Base-by-base conservation (phyloP, 2,113 vertebrate species). In the Phaetusa simplex region DNA sequence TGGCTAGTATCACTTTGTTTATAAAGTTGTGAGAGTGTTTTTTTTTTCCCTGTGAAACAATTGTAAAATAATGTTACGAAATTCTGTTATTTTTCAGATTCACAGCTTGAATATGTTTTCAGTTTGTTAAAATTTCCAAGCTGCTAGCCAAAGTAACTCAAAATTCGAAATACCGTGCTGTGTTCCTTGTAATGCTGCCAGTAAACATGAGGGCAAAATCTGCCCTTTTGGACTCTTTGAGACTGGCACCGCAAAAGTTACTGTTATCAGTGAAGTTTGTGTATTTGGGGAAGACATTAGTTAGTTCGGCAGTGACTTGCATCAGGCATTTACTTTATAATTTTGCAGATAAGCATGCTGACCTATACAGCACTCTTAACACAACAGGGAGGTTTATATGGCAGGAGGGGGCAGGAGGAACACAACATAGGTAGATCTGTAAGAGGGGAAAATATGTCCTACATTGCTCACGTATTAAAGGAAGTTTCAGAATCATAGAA, bases 71-170 rank as follows among this genome's bases (percentile, higher is more conserved):
- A 38, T 27, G 53, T 91, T 95, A 95, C 20, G 73, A 96, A 97
- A 97, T 95, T 95, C 67, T 65, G 86, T 92, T 95, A 82, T 93
- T 95, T 97, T 95, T 92, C 88, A 72, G 80, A 81, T 66, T 92
- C 91, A 69, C 97, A 95, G 95, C 86, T 93, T 96, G 95, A 97
- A 64, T 77, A 34, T 94, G 92, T 96, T 96, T 97, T 93, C 65
- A 52, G 91, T 95, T 96, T 86, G 94, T 93, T 91, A 89, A 62
- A 91, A 92, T 97, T 95, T 96, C 95, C 91, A 95, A 96, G 88
- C 94, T 89, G 91, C 91, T 96, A 91, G 95, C 96, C 94, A 95
- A 82, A 95, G 86, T 91, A 91, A 91, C 88, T 97, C 73, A 58
- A 92, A 96, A 92, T 95, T 92, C 4, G 40, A 56, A 95, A 72